Base-by-base conservation (phyloP, 2,797 vertebrate genomes). In the Chromis chromis region DNA sequence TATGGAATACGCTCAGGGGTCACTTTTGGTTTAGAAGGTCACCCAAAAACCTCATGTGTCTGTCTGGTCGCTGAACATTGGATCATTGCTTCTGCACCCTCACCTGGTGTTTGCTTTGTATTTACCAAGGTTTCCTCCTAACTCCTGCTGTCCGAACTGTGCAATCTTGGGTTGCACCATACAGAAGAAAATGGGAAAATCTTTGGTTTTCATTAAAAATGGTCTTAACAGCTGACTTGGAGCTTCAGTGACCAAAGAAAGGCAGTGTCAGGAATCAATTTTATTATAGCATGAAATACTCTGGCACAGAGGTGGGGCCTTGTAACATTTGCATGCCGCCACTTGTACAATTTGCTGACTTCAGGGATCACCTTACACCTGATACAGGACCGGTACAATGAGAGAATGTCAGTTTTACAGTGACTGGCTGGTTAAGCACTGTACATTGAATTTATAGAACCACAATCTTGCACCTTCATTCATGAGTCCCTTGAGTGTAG, bases 11-110 rank as follows among this genome's bases (percentile, higher is more conserved):
- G 69, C 40, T 70, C 60, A 52, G 57, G 39, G 25, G 8, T 63
- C 46, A 44, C 28, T 42, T 65, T 49, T 65, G 54, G 50, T 68
- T 72, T 72, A 17, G 5, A 16, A 58, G 22, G 74, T 60, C 58
- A 13, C n/a, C 11, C 46, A n/a, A 19, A 17, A 52, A 44, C 7
- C 2, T 22, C 39, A 2, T 27, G 33, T 0, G 4, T 69, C 2
- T 9, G 58, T 33, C n/a, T 36, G 52, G 57, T 25, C 11, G 9
- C 17, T 36, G 44, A 74, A 11, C 58, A 40, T 24, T n/a, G 36
- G 33, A 50, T 52, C 6, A 42, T 59, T 25, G 49, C 42, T 3
- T 44, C 17, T 6, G 53, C 36, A 19, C n/a, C 0, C 11, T 36
- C 5, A 28, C 1, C 36, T 50, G 42, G 53, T 40, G 28, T 31